Evolutionary conservation across 2,888 invertebrate genomes (phyloP), one percentile per base, ranked within the genome.

Genomic region (Gibbula magus): DNA sequence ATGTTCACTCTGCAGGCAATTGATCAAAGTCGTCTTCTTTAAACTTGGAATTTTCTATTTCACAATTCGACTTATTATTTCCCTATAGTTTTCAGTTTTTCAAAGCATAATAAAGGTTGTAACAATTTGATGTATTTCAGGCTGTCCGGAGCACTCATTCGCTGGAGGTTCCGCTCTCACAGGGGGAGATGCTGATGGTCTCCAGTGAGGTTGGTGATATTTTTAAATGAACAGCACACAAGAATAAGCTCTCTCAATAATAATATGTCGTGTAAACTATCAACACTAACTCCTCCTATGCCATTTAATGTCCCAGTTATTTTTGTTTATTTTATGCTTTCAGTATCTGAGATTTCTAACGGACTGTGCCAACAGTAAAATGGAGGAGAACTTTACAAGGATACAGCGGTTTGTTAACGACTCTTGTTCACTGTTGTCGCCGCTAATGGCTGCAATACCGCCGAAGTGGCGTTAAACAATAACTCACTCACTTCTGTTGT

Each of bases 101-200:
- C 61, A 1, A 51, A 39, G 22, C 70, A 45, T 13, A n/a, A 22
- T 10, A 75, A 74, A 18, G n/a, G 54, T 18, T 74, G 18, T 13
- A 18, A 10, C 16, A 20, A 13, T 52, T 77, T 56, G 32, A 67
- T 61, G 75, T 81, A 66, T 86, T 88, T 35, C 84, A 92, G 92
- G 94, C 93, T 51, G 90, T 94, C 2, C 87, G 94, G 86, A 93
- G 93, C 81, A 93, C 93, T 52, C 91, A 92, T 78, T 91, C 92
- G 25, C 84, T 94, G 74, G 94, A 94, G 89, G 93, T 92, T 39
- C 94, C 94, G 5, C 76, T 94, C 22, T 91, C 93, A 18, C 81
- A 86, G 25, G 84, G 91, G 73, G 92, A 93, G 51, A 81, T 88
- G 74, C 76, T 93, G n/a, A 85, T 93, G 20, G 93, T 94, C 16